Evolutionary conservation across 2,113 vertebrate species (phyloP), one percentile per base, ranked within the genome.

Genomic region (Globicephala melas): DNA sequence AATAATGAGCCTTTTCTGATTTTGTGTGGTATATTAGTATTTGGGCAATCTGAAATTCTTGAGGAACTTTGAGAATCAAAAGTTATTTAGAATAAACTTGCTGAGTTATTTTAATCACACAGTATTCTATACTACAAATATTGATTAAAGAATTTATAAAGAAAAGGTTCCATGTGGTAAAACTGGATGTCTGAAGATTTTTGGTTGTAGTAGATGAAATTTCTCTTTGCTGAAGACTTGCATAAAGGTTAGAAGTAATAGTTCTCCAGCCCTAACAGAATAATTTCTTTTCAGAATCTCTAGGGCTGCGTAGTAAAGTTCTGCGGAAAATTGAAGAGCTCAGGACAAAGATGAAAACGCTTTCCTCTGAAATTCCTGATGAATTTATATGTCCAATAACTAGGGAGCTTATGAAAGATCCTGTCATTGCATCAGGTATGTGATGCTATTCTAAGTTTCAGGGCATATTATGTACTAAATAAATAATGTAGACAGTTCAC

Each of bases 341-440:
- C 87, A 99, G 97, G 97, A 97, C 81, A 89, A 97, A 97, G 26
- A 44, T 4, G 67, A 92, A 60, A 33, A 80, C 98, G 0, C 97
- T 97, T 97, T 96, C 98, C 68, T 96, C 97, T 63, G 98, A 97
- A n/a, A 86, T 98, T 94, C 99, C 99, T 17, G 99, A 99, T 96
- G 99, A 99, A 97, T 99, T 99, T 92, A 97, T 99, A 31, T 99
- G 99, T 94, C 99, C 99, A 20, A 99, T 99, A 98, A 99, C 99
- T 67, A 99, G 99, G 96, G 99, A 99, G 93, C 96, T 99, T 74
- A 99, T 99, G 99, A 99, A 98, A 67, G 99, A 99, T 83, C 99
- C 99, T 13, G 99, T 99, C 96, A 99, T 99, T 10, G 99, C 99
- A 91, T 98, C 99, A 99, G 99, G 99, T 99, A 95, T 33, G 91